Evolutionary conservation across 2,113 vertebrate species (phyloP).

Genomic region (Cephalopterus ornatus): DNA sequence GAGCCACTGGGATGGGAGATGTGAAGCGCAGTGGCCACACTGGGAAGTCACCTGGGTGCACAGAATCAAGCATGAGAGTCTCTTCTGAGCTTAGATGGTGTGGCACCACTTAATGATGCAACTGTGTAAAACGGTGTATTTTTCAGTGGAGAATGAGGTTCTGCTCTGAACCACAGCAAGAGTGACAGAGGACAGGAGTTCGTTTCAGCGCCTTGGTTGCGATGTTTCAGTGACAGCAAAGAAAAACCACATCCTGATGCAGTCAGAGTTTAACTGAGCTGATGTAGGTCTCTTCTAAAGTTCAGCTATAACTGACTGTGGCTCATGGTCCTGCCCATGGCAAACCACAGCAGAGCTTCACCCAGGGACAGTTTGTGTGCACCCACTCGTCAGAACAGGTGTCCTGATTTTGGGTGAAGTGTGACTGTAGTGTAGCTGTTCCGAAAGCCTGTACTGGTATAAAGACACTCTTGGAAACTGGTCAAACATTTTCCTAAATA

Average conservation of each 20-base stretch:
- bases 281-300: not conserved
- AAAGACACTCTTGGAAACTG: not conserved
- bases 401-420: not conserved
- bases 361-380: not conserved
- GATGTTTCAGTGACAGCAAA: not conserved
- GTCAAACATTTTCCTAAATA: not conserved
- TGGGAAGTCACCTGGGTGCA: not conserved
- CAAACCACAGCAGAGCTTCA: not conserved
- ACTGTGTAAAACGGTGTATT: not conserved
- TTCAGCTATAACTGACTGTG: not conserved
- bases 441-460: not conserved
- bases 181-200: not conserved
- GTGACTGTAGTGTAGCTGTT: not conserved
- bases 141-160: not conserved
- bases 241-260: not conserved
- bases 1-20: not conserved
- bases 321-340: not conserved
- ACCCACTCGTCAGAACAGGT: fast-evolving
- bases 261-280: not conserved
- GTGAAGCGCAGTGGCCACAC: fast-evolving
- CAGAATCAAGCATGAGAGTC: not conserved
- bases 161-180: not conserved
- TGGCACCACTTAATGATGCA: not conserved
- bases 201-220: not conserved
- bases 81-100: not conserved